These are phyloP conservation scores for Arremon aurantiirostris DNA, from an alignment of 2,797 vertebrate species.

Conservation along the genomic window DNA sequence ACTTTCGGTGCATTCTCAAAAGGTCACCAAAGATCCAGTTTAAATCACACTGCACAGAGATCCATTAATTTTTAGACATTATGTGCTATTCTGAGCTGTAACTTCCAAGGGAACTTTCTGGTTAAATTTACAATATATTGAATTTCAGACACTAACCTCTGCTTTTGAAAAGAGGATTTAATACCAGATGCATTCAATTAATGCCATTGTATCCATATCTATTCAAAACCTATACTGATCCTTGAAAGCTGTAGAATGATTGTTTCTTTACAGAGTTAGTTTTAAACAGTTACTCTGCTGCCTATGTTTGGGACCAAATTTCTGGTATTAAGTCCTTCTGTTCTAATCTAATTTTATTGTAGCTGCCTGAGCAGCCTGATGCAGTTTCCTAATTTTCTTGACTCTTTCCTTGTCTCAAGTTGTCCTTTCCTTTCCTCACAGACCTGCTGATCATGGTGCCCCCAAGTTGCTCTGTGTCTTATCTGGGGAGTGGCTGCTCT, in stretches of 20 bases:
- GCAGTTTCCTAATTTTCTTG: neutral
- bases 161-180: neutral
- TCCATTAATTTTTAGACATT: neutral
- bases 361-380: neutral
- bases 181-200: neutral
- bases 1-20: accelerated
- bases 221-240: neutral
- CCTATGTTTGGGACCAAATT: neutral
- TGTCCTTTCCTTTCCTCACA: neutral
- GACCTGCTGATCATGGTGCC: neutral
- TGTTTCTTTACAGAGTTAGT: neutral
- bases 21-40: neutral
- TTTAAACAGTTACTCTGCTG: neutral
- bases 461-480: neutral
- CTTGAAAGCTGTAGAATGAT: neutral
- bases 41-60: neutral
- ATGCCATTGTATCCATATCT: neutral
- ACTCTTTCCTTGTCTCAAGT: neutral
- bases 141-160: neutral
- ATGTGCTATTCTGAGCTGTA: neutral
- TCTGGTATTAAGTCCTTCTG: neutral
- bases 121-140: neutral
- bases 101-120: neutral
- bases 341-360: neutral
- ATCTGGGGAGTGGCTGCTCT: neutral